Percentiles rank a stretch among this genome's conserved stretches.
Conservation (phyloP, 2,113 vertebrate species). For the Falco punctatus region DNA sequence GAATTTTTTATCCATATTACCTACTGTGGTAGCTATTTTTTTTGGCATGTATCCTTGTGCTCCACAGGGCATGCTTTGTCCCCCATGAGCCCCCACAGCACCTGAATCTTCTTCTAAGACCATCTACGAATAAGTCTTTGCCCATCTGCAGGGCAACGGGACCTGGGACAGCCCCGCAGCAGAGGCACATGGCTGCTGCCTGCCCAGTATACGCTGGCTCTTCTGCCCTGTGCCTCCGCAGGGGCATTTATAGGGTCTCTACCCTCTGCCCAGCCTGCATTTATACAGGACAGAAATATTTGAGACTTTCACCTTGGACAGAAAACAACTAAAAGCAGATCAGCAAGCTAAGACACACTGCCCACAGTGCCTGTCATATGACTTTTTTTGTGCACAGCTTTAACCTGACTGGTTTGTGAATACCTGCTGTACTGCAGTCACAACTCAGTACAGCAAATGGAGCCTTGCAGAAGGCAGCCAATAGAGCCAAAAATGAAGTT, state of each 20-base stretch:
- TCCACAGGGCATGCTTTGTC: not conserved
- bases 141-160: no score
- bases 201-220: no score
- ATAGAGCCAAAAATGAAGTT: not conserved
- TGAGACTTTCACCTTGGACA: not conserved
- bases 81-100: not conserved
- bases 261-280: fast-evolving
- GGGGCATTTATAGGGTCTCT: not conserved
- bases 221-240: not conserved
- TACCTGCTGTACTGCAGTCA: not conserved
- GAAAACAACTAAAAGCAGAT: not conserved
- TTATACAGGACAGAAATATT: not conserved
- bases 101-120: not conserved
- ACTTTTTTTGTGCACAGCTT: not conserved
- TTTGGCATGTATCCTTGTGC: not conserved
- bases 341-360: not conserved
- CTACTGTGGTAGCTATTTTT: no score
- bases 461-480: not conserved
- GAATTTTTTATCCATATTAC: not conserved
- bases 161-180: not conserved
- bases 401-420: not conserved
- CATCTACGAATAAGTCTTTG: not conserved
- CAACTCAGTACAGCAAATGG: fast-evolving
- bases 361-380: not conserved
- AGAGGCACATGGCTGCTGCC: not conserved